phyloP scores from a whole-genome alignment of 2,888 invertebrate genomes.

The Ochropacha duplaris region DNA sequence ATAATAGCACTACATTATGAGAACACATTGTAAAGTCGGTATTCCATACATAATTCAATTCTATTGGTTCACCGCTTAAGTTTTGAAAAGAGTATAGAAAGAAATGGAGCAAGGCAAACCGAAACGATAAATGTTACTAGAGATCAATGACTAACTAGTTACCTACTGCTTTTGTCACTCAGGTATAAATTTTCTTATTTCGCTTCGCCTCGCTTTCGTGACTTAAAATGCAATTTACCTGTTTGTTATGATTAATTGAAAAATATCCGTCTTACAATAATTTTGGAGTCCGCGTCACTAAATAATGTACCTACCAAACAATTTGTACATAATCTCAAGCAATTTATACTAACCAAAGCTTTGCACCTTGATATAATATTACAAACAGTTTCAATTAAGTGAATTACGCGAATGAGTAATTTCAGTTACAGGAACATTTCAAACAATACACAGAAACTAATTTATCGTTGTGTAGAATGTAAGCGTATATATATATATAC shows the following conservation, averaged over 20 bases:
- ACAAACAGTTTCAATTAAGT: background rate
- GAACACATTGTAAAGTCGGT: background rate
- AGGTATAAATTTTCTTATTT: background rate
- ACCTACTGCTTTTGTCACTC: background rate
- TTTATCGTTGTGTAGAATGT: slow-evolving; percentile 15
- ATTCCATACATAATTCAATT: background rate
- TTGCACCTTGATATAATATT: slow-evolving; percentile 1
- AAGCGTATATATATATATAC: slow-evolving; percentile 9
- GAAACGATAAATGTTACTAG: background rate
- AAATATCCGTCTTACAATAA: background rate
- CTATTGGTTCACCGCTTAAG: background rate
- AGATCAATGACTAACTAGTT: background rate
- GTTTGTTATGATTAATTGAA: background rate
- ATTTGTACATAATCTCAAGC: background rate
- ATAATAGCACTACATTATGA: no score
- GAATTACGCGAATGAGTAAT: slow-evolving; percentile 1
- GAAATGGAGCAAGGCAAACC: background rate
- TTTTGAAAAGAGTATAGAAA: background rate
- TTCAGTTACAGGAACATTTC: background rate
- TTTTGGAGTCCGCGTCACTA: background rate
- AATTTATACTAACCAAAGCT: background rate
- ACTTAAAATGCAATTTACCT: background rate
- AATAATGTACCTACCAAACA: background rate
- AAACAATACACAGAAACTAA: slow-evolving; percentile 19
- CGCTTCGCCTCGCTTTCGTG: background rate